phyloP scores from a whole-genome alignment of 2,888 invertebrate genomes.

The Strigamia transsilvanica region DNA sequence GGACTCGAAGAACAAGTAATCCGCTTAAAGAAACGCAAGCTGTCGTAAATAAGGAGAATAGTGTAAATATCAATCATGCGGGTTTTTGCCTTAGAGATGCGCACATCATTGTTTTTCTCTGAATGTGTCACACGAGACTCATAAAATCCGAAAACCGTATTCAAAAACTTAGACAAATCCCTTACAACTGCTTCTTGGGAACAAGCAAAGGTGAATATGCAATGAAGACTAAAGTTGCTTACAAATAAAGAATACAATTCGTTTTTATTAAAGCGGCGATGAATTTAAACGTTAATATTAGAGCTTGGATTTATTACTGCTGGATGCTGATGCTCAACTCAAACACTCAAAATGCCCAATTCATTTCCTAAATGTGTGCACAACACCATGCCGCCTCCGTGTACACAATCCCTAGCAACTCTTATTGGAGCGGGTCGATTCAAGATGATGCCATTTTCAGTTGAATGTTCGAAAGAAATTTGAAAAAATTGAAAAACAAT shows the following conservation, averaged over 20 bases:
- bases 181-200: background rate
- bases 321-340: constrained; percentile 3
- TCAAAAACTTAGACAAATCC: constrained; percentile 19
- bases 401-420: background rate
- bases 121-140: background rate
- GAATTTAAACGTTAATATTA: background rate
- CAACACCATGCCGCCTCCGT: background rate
- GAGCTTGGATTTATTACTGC: background rate
- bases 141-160: constrained; percentile 1
- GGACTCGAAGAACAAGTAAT: no score
- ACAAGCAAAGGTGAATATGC: constrained; percentile 13
- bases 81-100: background rate
- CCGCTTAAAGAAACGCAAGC: no score
- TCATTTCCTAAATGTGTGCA: constrained; percentile 19
- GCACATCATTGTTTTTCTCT: background rate
- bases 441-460: background rate
- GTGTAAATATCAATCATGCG: background rate
- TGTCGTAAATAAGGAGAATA: no score
- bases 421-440: background rate
- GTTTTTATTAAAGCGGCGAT: background rate
- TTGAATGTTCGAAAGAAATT: background rate
- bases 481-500: background rate
- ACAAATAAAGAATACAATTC: no score
- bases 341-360: constrained; percentile 14
- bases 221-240: constrained; percentile 11